Conservation (phyloP, 2,888 invertebrate species). For the Dione juno region DNA sequence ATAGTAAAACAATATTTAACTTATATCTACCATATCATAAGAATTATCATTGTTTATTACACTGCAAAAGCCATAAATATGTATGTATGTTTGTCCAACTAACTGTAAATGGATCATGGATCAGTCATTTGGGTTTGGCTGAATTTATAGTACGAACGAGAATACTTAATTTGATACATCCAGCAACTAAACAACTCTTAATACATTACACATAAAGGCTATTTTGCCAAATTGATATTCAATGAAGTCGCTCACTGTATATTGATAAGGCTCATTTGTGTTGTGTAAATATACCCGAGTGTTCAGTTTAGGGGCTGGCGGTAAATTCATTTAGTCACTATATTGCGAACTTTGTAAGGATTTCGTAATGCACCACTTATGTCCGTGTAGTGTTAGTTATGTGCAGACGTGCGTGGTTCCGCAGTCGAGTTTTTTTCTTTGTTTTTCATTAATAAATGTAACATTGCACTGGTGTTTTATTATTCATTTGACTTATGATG, state of each 20-base stretch:
- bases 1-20: no score
- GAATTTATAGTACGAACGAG: constrained; percentile 24
- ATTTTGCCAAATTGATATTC: background rate
- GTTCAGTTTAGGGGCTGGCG: constrained; percentile 18
- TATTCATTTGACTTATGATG: background rate
- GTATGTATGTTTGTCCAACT: background rate
- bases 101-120: constrained; percentile 28
- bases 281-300: constrained; percentile 30
- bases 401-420: constrained; percentile 18
- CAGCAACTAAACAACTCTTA: background rate
- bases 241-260: constrained; percentile 5
- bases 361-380: constrained; percentile 4
- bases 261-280: constrained; percentile 27
- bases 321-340: background rate
- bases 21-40: no score
- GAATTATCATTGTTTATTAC: background rate
- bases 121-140: constrained; percentile 29
- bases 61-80: background rate
- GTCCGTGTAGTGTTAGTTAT: constrained; percentile 5
- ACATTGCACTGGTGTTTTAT: background rate
- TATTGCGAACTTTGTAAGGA: background rate
- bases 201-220: background rate
- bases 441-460: constrained; percentile 21
- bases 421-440: constrained; percentile 11
- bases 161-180: constrained; percentile 25